These are phyloP conservation scores for Gopherus evgoodei DNA, from an alignment of 2,113 vertebrate genomes.

Conservation along the genomic window DNA sequence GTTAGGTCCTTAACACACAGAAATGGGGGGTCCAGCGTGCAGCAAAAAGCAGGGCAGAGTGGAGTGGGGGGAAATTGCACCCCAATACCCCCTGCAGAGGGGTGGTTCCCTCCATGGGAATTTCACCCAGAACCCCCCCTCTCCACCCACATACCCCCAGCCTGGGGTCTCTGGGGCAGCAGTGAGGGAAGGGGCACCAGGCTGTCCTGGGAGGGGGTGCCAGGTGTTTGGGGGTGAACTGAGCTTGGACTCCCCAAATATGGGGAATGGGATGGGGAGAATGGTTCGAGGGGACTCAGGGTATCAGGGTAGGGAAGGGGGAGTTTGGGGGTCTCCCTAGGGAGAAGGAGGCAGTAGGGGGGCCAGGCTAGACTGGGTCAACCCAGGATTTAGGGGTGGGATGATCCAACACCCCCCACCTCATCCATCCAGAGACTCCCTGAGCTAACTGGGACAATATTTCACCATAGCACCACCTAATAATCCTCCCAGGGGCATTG, in stretches of 20 bases:
- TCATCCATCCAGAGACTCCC: not conserved
- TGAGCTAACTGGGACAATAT: not conserved
- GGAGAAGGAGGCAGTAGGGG: not conserved
- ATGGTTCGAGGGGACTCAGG: no score
- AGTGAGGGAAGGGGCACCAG: not conserved
- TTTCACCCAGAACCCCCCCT: not conserved
- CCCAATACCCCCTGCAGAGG: no score
- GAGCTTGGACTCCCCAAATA: no score
- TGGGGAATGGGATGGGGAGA: no score
- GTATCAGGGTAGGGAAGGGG: not conserved
- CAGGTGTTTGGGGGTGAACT: no score
- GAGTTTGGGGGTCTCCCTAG: no score
- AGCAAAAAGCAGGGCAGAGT: not conserved
- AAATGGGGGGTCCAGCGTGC: no score
- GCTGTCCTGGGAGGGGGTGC: not conserved
- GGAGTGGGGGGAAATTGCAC: not conserved
- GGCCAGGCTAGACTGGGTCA: not conserved
- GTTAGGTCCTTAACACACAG: no score
- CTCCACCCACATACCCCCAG: not conserved
- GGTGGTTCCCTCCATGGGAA: not conserved
- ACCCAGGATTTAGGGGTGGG: not conserved
- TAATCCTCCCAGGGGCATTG: not conserved
- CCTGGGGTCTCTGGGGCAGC: not conserved
- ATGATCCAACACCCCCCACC: not conserved
- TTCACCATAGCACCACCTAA: not conserved